These are phyloP conservation scores for Drosophila burlai DNA, from an alignment of 1,140 invertebrate species.

Conservation along the genomic window DNA sequence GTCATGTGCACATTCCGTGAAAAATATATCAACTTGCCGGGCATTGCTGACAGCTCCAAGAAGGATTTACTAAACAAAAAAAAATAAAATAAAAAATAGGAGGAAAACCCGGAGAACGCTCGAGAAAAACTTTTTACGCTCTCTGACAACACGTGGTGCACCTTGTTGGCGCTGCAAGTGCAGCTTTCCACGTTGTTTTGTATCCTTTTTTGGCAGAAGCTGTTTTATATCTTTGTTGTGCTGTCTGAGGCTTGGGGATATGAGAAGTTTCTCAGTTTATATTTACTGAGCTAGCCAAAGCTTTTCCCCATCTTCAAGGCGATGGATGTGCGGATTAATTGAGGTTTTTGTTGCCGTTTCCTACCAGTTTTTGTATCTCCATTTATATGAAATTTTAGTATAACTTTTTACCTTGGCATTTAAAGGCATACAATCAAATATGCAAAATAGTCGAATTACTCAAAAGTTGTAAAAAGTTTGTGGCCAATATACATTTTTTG, in stretches of 20 bases:
- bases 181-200: slow-evolving; percentile 12
- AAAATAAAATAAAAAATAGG: slow-evolving; percentile 12
- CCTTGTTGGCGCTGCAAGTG: slow-evolving; percentile 35
- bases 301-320: slow-evolving; percentile 10
- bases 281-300: slow-evolving; percentile 34
- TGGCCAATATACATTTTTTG: neutral
- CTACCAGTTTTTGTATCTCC: too few relatives aligned
- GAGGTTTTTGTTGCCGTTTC: slow-evolving; percentile 1
- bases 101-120: slow-evolving; percentile 6
- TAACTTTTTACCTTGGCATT: neutral
- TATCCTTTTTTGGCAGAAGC: slow-evolving; percentile 13
- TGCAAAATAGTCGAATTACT: slow-evolving; percentile 10
- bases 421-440: slow-evolving; percentile 22
- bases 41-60: slow-evolving; percentile 63
- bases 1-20: slow-evolving; percentile 48
- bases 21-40: slow-evolving; percentile 64
- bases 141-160: slow-evolving; percentile 48
- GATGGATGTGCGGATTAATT: slow-evolving; percentile 36
- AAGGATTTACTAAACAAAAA: slow-evolving; percentile 49
- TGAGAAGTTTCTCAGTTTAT: slow-evolving; percentile 35
- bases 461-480: slow-evolving; percentile 5
- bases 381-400: neutral
- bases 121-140: slow-evolving; percentile 53
- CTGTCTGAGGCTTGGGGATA: slow-evolving; percentile 27
- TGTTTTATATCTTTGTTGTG: slow-evolving; percentile 44